phyloP scores from a whole-genome alignment of 2,113 vertebrate species.

The Peromyscus polionotus region DNA sequence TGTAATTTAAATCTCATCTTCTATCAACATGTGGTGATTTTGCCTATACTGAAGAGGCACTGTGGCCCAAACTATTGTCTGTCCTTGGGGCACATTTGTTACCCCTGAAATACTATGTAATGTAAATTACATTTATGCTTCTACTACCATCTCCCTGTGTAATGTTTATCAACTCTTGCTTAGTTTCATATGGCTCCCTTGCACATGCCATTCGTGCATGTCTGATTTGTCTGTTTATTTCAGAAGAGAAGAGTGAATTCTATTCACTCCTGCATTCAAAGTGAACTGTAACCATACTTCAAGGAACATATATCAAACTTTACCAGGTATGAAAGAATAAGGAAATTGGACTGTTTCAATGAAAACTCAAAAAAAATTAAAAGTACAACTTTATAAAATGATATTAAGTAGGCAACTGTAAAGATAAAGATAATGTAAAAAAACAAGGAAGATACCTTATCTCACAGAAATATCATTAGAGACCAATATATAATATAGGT shows the following conservation, averaged over 20 bases:
- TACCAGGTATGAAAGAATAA: background rate
- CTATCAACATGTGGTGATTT: background rate
- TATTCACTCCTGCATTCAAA: background rate
- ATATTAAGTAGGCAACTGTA: background rate
- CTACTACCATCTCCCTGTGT: too few relatives aligned
- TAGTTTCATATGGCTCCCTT: background rate
- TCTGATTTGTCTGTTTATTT: background rate
- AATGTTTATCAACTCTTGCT: background rate
- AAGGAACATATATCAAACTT: conserved; percentile 36
- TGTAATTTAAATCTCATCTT: background rate
- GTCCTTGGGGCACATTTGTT: background rate
- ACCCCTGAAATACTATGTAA: background rate
- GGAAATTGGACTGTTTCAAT: background rate
- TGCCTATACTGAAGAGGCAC: background rate
- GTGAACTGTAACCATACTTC: background rate
- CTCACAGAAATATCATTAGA: conserved; percentile 39
- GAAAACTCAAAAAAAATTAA: background rate
- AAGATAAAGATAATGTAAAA: background rate
- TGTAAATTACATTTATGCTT: background rate
- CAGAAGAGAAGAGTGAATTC: background rate
- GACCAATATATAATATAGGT: background rate
- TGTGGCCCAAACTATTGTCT: too few relatives aligned
- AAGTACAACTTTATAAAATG: background rate
- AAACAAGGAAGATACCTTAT: background rate
- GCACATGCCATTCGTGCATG: background rate